Evolutionary conservation across 2,888 invertebrate genomes (phyloP), one percentile per base, ranked within the genome.

Genomic region (Phengaris arion): DNA sequence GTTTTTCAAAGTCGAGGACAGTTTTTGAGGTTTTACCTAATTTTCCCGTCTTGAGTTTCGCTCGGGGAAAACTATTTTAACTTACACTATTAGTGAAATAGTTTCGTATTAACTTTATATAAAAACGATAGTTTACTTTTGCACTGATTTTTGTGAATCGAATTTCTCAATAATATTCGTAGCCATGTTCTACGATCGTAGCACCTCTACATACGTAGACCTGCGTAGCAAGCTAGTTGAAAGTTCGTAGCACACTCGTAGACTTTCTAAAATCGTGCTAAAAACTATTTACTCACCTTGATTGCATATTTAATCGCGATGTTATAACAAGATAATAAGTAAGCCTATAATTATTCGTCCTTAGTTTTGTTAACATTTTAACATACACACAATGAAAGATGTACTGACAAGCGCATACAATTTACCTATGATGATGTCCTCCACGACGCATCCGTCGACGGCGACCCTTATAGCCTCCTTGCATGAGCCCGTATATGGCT

Each of bases 1-100:
- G 85, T 88, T 88, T 64, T 83, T 81, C 81, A 80, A 77, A 77
- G 78, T 78, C 78, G 80, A 77, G 77, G 79, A 80, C 75, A 72
- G 72, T 72, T 72, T 54, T 72, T 72, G 72, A 72, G 72, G 72
- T 72, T 52, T 72, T 35, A 54, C 46, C 69, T 69, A 69, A 75
- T 75, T 75, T 75, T 70, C 69, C 55, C 57, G 72, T 72, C 72
- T 72, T 52, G 48, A 48, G 51, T 54, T 13, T 72, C 52, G 35
- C 54, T 54, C 52, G 6, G 22, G 8, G 51, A 22, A 70, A 72
- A 72, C 51, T 72, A 35, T 72, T 72, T 72, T 54, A 52, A 72
- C 22, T 72, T 51, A 54, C 35, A 72, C 52, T 52, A 35, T 72
- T 72, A 72, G 54, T 72, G 52, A 54, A 52, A 13, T 52, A 52